Base-by-base conservation (phyloP, 2,888 invertebrate species). In the Coelogynopora nodosa region DNA sequence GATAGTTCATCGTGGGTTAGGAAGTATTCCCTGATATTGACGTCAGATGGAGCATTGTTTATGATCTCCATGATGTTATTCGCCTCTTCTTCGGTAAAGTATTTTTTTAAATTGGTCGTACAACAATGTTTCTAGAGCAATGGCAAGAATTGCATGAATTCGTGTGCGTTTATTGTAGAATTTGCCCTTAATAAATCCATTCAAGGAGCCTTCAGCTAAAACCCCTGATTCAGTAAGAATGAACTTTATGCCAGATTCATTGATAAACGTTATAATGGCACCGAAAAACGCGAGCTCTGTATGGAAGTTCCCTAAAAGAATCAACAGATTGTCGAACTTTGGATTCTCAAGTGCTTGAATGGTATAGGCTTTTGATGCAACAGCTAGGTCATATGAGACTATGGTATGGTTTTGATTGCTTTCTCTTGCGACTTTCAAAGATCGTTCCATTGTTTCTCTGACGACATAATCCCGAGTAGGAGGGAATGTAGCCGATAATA, bases 151-250 rank as follows among this genome's bases (percentile, higher is more conserved):
- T 80, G 23, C 5, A 80, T 80, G n/a, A n/a, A n/a, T n/a, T n/a
- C n/a, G n/a, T n/a, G 87, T 88, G 88, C 13, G 87, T 86, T 30
- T 87, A 67, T 88, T 87, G 67, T 88, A 88, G 67, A 84, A 88
- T 74, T 87, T 84, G 5, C 87, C 87, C 1, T 80, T 26, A 67
- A 87, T 85, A 67, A 87, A 87, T 2, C 87, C 84, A 30, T 23
- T 84, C 0, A 87, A 10, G 49, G 86, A 87, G 13, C 87, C 87
- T 74, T 87, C 87, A 29, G 87, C 83, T 67, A 87, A 67, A 18
- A 87, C 84, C 10, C 30, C 88, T 28, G 87, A 31, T 85, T 88
- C 88, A 18, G 82, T 67, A 18, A 88, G 74, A 2, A 88, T 0
- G 74, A 27, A 87, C 82, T 88, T 82, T 23, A 84, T 84, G 0